Evolutionary conservation across 1,140 invertebrate genomes (phyloP), one percentile per base, ranked within the genome.

Genomic region (Triops cancriformis): DNA sequence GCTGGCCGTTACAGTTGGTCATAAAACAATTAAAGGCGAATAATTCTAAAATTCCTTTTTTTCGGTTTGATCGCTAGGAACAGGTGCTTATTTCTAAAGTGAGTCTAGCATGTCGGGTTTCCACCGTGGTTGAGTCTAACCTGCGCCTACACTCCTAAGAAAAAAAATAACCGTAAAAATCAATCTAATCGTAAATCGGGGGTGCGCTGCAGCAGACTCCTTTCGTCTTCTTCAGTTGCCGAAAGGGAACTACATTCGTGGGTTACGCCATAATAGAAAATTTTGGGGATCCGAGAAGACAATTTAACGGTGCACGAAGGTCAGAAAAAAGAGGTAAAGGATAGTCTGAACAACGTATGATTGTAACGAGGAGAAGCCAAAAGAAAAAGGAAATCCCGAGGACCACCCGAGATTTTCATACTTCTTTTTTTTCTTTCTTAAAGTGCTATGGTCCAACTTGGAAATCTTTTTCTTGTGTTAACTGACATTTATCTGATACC

Each of bases 401-500:
- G 51, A 64, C 51, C 51, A 64, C 51, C 51, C 51, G 51, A 64
- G 51, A 64, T 64, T 64, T 64, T 64, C 51, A n/a, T 64, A 5
- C 6, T n/a, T 14, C 23, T 64, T 64, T 64, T 64, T 18, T 23
- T 64, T 18, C 0, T 18, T 5, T 23, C 18, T 5, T 6, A 18
- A 64, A n/a, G 6, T 64, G 51, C 14, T 9, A 64, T 23, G 51
- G 10, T 64, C 14, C 14, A 64, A 64, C 51, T 18, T 64, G 10
- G n/a, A 2, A 3, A n/a, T 23, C 23, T 64, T 64, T 64, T 64
- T 64, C 23, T 64, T 64, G 1, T n/a, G 51, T 37, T 37, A 37
- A 23, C n/a, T 64, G 51, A 64, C 51, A 23, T 64, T 64, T 64
- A 64, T 64, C 51, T 64, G 51, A 64, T 64, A 64, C 51, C n/a